Base-by-base conservation (phyloP, 2,888 invertebrate genomes). In the Temnothorax unifasciatus region DNA sequence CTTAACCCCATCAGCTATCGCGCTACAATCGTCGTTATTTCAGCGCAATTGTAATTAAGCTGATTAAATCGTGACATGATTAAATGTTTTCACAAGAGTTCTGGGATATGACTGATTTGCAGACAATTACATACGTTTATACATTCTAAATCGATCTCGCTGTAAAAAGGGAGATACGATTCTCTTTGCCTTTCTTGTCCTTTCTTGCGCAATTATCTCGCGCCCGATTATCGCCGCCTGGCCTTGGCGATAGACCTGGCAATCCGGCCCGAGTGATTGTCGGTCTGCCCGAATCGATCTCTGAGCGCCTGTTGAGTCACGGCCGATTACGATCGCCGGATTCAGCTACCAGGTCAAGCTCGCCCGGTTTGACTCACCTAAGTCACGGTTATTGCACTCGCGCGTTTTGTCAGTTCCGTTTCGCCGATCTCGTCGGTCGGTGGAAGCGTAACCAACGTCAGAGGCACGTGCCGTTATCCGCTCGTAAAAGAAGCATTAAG, bases 311-410 rank as follows among this genome's bases (percentile, higher is more conserved):
- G 34, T 38, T 21, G 59, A 79, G 68, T 71, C 71, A 61, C 18
- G 47, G 44, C 54, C 50, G 59, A 47, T 57, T 47, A 34, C 79
- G 34, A 79, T 71, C 25, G 18, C 59, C 25, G 47, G 71, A 81
- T 81, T 81, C 71, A 71, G 38, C 50, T 82, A 64, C 9, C 71
- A 83, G 64, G 79, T 79, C 83, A 73, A 81, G 77, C 68, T 82
- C 74, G 83, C 59, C 29, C 57, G 44, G 44, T 59, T 83, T 83
- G 83, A 85, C 73, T 85, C 85, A 79, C 54, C 25, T 29, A 44
- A 77, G 86, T 84, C 83, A 84, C 81, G 86, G 84, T 84, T 83
- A 79, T 79, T 68, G 83, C 83, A 61, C 68, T 50, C 69, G 66
- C n/a, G 64, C 50, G 71, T 75, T 69, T 63, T 81, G 82, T 38